Evolutionary conservation across 2,113 vertebrate species (phyloP).

Genomic region (Apeltes quadracus): DNA sequence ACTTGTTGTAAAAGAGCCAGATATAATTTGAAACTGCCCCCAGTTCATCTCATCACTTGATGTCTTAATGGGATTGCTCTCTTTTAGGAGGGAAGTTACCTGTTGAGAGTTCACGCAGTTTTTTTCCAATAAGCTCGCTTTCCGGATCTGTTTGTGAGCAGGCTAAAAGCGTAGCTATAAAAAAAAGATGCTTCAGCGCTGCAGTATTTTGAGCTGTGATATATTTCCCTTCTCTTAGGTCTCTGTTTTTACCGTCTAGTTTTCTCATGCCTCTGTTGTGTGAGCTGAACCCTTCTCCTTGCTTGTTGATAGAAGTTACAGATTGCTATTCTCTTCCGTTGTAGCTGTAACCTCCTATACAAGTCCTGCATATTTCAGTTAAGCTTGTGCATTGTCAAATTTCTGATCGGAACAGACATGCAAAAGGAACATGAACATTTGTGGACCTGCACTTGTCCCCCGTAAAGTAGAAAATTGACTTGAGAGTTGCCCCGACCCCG

Average conservation of each 20-base stretch:
- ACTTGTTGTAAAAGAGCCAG: background rate
- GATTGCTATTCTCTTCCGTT: background rate
- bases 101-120: no score
- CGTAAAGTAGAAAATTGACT: background rate
- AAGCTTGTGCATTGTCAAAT: background rate
- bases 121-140: no score
- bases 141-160: no score
- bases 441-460: no score
- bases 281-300: conserved; percentile 13
- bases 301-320: conserved; percentile 7
- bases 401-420: no score
- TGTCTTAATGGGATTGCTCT: background rate
- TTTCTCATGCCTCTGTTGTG: conserved; percentile 21
- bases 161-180: background rate
- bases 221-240: conserved; percentile 11
- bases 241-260: conserved; percentile 34
- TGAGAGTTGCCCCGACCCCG: background rate
- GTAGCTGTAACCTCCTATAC: background rate
- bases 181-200: background rate
- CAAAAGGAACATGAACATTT: no score
- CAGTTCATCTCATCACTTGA: background rate
- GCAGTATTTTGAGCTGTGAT: background rate
- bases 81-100: background rate
- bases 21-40: background rate
- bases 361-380: background rate